Evolutionary conservation across 2,888 invertebrate genomes (phyloP), one percentile per base, ranked within the genome.

Genomic region (Heliconius aoede): DNA sequence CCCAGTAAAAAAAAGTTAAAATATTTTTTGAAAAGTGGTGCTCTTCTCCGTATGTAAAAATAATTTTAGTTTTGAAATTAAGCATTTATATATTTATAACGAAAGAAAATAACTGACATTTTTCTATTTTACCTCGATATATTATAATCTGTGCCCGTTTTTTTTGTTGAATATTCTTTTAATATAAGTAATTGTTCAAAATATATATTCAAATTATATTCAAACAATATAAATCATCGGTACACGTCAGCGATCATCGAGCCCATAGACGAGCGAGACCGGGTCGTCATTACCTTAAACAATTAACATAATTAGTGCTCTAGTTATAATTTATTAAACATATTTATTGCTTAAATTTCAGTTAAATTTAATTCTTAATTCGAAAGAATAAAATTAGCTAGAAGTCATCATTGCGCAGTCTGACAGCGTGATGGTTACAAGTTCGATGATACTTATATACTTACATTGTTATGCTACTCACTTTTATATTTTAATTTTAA

Each of bases 241-340:
- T 62, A 9, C 11, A 24, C 36, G 36, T 64, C n/a, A 36, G 36
- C n/a, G 64, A 24, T 64, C 64, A 32, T 64, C 24, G 15, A 64
- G 64, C 24, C 64, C 36, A 36, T 5, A 64, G 64, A n/a, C 36
- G 7, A 32, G 64, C 64, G 64, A 64, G n/a, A 36, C 24, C n/a
- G 32, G n/a, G 32, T 64, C 21, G 32, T 64, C n/a, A 64, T 32
- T 64, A 32, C 32, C 62, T 36, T 36, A 15, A 64, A 64, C 24
- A 64, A 64, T 64, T 64, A 64, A 64, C 32, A 64, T 64, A 64
- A 32, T 64, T 64, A 64, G 64, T n/a, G 64, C 64, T 13, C 32
- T 24, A 64, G 32, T 36, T n/a, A 64, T 64, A 64, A 36, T 64
- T 13, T 36, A 64, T 64, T 46, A 46, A 8, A 46, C n/a, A n/a